Evolutionary conservation across 2,888 invertebrate species (phyloP), one percentile per base, ranked within the genome.

Genomic region (Heliconius aoede): DNA sequence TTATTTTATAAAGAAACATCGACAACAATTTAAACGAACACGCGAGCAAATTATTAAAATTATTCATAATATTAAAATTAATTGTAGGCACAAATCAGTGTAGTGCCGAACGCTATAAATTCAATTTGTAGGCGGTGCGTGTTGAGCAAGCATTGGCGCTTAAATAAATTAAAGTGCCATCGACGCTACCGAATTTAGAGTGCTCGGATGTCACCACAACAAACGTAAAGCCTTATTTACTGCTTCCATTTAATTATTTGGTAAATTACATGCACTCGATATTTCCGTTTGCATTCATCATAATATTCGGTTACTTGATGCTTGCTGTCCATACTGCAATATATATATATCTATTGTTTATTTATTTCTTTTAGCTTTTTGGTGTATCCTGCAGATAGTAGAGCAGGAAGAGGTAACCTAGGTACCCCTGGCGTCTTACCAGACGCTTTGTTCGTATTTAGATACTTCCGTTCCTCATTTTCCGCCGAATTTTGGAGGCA

Each of bases 161-260:
- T 78, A 78, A 80, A 80, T 80, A 80, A 80, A 80, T 80, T 80
- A 80, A 78, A 80, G 79, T 78, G 76, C 78, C 79, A 78, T 79
- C 80, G 78, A 76, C 72, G 78, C 76, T 76, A 74, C 79, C 76
- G 78, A 80, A 84, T 83, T 80, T 83, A 85, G 83, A 83, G 80
- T 74, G 76, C 81, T 81, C 82, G 80, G 80, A 81, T 85, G 84
- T 85, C 84, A 86, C 83, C 82, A 79, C 83, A 84, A 78, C 82
- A 81, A 84, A 84, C 83, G 83, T 80, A 81, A 84, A 82, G 83
- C 83, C 81, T 84, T 81, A 80, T 82, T 84, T 82, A 82, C 81
- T 77, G 80, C 80, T 80, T 79, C 84, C 82, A 83, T 87, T 87
- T 78, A 81, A 80, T 80, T 71, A 81, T 82, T 81, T 77, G 78